A percentile compares a stretch with the other conserved stretches of the same genome.
Conservation (phyloP, 1,140 invertebrate species). For the Zaprionus gabonicus region DNA sequence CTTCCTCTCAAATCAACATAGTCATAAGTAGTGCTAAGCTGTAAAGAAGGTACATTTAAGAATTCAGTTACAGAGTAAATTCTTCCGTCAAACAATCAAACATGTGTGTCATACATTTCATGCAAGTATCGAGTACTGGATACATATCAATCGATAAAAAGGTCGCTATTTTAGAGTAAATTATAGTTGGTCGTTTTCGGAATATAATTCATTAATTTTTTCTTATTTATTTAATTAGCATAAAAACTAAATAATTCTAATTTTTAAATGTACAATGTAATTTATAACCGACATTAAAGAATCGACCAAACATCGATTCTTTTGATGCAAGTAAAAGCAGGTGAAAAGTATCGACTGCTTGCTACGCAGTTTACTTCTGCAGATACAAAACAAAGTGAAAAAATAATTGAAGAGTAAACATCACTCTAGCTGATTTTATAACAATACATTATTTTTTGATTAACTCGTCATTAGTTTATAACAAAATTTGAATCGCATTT, state of each 20-base stretch:
- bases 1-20: conserved; percentile 92
- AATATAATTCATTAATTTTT: not conserved
- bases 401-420: conserved; percentile 51
- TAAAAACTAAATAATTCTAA: too few species aligned
- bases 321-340: conserved; percentile 8
- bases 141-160: not conserved
- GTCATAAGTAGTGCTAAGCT: conserved; percentile 73
- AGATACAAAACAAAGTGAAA: conserved; percentile 46
- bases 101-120: conserved; percentile 26
- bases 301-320: not conserved
- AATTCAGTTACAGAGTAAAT: conserved; percentile 47
- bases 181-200: not conserved
- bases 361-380: conserved; percentile 34
- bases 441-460: conserved; percentile 14
- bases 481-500: conserved; percentile 33
- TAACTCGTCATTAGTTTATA: conserved; percentile 8
- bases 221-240: too few species aligned
- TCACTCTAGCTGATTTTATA: conserved; percentile 18
- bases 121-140: not conserved
- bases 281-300: not conserved
- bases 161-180: not conserved
- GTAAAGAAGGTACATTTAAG: conserved; percentile 33
- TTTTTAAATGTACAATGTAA: not conserved
- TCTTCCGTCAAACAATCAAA: conserved; percentile 31
- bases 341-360: conserved; percentile 20